Evolutionary conservation across 1,140 invertebrate species (phyloP).

Genomic region (Bombus polaris): DNA sequence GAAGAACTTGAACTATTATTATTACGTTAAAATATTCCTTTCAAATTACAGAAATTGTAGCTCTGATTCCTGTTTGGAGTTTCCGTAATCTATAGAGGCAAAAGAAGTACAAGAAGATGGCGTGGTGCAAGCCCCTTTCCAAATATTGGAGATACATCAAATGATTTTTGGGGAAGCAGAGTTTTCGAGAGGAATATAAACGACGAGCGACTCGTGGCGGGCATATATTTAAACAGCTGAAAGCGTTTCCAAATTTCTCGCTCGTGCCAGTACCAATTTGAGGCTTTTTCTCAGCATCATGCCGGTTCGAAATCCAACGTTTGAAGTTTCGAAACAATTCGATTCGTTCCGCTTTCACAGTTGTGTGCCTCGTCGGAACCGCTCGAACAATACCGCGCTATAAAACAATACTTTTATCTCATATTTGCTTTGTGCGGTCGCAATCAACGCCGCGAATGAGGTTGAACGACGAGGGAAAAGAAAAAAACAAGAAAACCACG

Average conservation of each 20-base stretch:
- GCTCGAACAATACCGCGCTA: conserved; percentile 16
- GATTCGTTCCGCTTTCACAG: conserved; percentile 17
- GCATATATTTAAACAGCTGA: conserved; percentile 24
- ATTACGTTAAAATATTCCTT: no score
- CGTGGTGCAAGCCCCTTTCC: no score
- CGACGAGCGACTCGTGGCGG: background rate
- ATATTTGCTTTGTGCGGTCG: conserved; percentile 19
- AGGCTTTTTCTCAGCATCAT: background rate
- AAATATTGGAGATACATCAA: background rate
- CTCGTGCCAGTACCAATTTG: background rate
- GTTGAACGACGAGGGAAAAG: background rate
- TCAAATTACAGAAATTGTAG: no score
- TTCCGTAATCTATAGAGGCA: no score
- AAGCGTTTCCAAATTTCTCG: conserved; percentile 7
- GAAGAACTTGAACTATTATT: no score
- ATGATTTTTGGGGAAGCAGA: background rate
- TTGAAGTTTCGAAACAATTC: conserved; percentile 17
- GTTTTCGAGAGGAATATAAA: background rate
- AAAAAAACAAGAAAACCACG: no score
- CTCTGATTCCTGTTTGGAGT: no score
- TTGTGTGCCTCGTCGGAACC: background rate
- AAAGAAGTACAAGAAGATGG: background rate
- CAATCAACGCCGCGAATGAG: conserved; percentile 22
- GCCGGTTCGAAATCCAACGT: background rate
- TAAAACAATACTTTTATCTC: conserved; percentile 38